Evolutionary conservation across 1,140 invertebrate genomes (phyloP).

Genomic region (Parapsyche elsis): DNA sequence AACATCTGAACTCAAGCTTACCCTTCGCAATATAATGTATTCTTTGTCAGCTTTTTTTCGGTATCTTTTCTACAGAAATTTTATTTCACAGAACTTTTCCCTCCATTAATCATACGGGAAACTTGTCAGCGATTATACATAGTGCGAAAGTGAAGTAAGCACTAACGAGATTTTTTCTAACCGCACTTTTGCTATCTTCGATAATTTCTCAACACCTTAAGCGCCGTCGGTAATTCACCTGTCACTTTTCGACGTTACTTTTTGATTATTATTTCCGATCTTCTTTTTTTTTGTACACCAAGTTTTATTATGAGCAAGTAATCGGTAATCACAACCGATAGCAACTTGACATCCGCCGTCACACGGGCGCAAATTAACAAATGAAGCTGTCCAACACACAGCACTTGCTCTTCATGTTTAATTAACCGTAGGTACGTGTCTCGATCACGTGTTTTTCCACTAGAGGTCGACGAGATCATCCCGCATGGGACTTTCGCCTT

Average conservation of each 20-base stretch:
- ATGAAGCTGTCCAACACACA: not conserved
- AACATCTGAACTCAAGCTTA: too few species aligned
- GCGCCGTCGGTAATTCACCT: constrained; percentile 11
- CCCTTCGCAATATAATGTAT: not conserved
- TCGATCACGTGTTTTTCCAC: not conserved
- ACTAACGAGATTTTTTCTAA: too few species aligned
- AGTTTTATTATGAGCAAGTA: too few species aligned
- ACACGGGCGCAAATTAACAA: not conserved
- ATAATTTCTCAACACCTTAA: constrained; percentile 7
- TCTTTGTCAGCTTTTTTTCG: not conserved
- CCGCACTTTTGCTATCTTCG: not conserved
- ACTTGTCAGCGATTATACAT: not conserved
- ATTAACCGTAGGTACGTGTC: not conserved
- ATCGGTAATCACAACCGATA: constrained; percentile 2
- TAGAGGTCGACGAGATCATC: not conserved
- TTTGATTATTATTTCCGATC: not conserved
- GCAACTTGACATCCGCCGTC: constrained; percentile 1
- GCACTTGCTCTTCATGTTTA: too few species aligned
- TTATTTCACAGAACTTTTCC: too few species aligned
- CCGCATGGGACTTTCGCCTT: not conserved
- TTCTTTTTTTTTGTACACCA: too few species aligned
- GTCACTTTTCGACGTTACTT: not conserved
- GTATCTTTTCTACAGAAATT: too few species aligned
- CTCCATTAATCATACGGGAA: constrained; percentile 2
- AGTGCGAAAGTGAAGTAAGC: not conserved